Base-by-base conservation (phyloP, 1,140 invertebrate genomes). In the Zaprionus nigranus region DNA sequence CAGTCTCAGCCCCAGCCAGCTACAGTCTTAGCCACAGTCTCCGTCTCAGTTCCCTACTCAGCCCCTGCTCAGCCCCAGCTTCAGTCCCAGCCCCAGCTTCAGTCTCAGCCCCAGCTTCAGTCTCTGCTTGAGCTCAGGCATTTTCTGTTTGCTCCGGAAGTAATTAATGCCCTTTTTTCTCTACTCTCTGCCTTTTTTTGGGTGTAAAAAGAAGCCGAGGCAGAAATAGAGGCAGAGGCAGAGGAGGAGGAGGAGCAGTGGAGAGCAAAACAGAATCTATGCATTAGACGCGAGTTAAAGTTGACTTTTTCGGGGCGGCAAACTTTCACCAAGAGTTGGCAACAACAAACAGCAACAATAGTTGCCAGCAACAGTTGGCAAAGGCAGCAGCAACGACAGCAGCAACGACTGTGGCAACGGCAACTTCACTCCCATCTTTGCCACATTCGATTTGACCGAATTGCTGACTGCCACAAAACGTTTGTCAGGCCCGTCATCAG, bases 221-320 rank as follows among this genome's bases (percentile, higher is more conserved):
- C n/a, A n/a, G n/a, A 17, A n/a, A 0, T 5, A 5, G 38, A n/a
- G 15, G 15, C 15, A n/a, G 15, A 40, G 38, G 11, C 36, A 13
- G 13, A n/a, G 15, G 15, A 15, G 12, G 7, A 30, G 30, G 40
- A 6, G 6, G 15, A n/a, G n/a, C n/a, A n/a, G 40, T 4, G 40
- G 2, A 1, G 46, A 51, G 22, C 17, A 81, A 88, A 84, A 79
- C 81, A 90, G 85, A 85, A 88, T 84, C 85, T 90, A 85, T 90
- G 81, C 72, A 70, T 80, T 67, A 74, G 36, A 74, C 30, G 36
- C 43, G 60, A 64, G 61, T 62, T 60, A 24, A 51, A 59, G 15
- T 49, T 49, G 46, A 30, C 20, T 61, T 53, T 53, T 67, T 67
- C 63, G 26, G 20, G 30, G 34, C 53, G 24, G 40, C 59, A 67